Conservation (phyloP, 2,888 invertebrate genomes). For the Mantis religiosa region DNA sequence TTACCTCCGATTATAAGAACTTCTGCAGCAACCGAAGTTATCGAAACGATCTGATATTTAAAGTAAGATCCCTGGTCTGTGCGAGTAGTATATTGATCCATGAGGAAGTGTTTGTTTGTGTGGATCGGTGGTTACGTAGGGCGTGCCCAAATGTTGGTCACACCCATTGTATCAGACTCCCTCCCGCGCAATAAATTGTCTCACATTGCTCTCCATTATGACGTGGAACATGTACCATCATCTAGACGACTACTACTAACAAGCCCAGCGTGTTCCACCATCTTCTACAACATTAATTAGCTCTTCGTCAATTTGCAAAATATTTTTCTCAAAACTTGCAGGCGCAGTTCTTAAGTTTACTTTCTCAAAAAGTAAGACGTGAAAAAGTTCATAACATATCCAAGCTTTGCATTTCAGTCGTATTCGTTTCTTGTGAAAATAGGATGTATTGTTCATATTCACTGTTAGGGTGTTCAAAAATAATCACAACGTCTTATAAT, state of each 20-base stretch:
- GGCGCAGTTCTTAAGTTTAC: too few species aligned
- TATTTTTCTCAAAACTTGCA: too few species aligned
- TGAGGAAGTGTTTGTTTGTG: not conserved
- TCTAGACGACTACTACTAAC: not conserved
- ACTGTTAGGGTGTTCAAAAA: too few species aligned
- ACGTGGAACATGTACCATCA: not conserved
- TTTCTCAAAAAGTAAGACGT: too few species aligned
- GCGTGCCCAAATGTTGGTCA: not conserved
- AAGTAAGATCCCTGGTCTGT: not conserved
- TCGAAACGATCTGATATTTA: not conserved
- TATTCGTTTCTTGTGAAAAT: too few species aligned
- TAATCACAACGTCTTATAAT: too few species aligned
- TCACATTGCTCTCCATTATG: not conserved
- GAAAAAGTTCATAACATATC: too few species aligned
- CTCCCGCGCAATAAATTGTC: not conserved
- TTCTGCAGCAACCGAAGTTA: not conserved
- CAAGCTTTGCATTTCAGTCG: too few species aligned
- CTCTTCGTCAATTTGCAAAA: too few species aligned
- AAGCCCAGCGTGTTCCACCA: too few species aligned
- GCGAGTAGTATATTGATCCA: not conserved
- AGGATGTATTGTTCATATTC: too few species aligned
- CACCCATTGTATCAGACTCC: not conserved
- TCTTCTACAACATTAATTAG: too few species aligned
- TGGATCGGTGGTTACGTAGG: not conserved
- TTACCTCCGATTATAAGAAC: not conserved